Evolutionary conservation across 2,113 vertebrate species (phyloP).

Genomic region (Leuciscus idus): DNA sequence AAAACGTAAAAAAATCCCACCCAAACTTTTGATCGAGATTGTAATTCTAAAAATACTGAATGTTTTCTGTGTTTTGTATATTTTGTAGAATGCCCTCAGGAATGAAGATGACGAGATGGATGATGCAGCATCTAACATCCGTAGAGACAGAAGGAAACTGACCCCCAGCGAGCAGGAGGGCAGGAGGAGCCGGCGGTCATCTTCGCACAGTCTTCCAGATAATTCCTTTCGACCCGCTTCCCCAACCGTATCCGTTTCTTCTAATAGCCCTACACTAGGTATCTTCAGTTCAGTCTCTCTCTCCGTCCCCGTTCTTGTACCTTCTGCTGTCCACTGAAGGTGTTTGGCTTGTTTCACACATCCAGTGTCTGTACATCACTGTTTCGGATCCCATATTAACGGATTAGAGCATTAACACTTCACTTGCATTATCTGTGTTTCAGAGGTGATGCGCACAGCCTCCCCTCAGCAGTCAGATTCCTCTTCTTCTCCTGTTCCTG

Average conservation of each 20-base stretch:
- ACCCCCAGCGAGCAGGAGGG: conserved; percentile 77
- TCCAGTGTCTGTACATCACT: background rate
- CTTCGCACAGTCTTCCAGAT: conserved; percentile 70
- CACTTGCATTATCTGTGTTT: conserved; percentile 13
- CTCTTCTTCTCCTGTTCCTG: conserved; percentile 46
- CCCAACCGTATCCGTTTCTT: conserved; percentile 15
- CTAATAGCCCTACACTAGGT: conserved; percentile 44
- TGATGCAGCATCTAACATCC: conserved; percentile 67
- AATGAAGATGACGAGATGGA: conserved; percentile 84
- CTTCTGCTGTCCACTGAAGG: background rate
- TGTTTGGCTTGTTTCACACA: background rate
- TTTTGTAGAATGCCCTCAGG: conserved; percentile 79
- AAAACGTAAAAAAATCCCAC: background rate
- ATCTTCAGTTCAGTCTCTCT: background rate
- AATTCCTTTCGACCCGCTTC: conserved; percentile 48
- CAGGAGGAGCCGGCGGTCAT: conserved; percentile 77
- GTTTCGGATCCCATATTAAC: background rate
- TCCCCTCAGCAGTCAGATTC: conserved; percentile 63
- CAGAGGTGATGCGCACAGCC: conserved; percentile 29
- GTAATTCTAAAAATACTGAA: background rate
- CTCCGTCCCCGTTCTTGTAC: background rate
- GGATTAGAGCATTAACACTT: background rate
- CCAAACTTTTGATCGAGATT: background rate
- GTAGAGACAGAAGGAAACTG: conserved; percentile 84
- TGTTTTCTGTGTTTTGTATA: background rate